Conservation (phyloP, 37 sponge, comb jelly and placozoan genomes). For the Bolinopsis microptera region DNA sequence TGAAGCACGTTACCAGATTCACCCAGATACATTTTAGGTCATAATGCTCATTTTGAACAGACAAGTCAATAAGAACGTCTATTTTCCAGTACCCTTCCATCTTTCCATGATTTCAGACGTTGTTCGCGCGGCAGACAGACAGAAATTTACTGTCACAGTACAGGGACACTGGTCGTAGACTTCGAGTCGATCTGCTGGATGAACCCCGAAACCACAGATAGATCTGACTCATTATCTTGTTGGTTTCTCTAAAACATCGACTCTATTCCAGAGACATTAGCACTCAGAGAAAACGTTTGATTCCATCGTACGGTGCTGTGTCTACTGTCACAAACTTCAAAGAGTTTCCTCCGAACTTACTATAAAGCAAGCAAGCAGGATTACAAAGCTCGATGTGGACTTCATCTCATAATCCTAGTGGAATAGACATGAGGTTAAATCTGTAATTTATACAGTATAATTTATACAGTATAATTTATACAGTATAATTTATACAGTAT, state of each 20-base stretch:
- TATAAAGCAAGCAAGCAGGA: not conserved
- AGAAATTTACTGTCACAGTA: conserved; percentile 11
- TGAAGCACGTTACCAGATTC: no score
- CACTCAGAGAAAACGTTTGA: conserved; percentile 48
- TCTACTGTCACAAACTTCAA: conserved; percentile 21
- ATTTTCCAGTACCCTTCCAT: not conserved
- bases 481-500: no score
- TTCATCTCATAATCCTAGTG: not conserved
- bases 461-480: no score
- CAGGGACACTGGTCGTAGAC: not conserved
- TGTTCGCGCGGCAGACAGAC: not conserved
- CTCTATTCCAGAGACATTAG: not conserved
- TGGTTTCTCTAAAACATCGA: not conserved
- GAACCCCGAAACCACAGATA: not conserved
- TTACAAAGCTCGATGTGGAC: not conserved
- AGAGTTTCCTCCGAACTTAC: not conserved
- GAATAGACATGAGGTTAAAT: no score
- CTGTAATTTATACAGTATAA: no score
- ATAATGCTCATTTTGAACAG: no score
- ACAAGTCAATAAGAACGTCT: not conserved
- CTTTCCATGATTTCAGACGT: not conserved
- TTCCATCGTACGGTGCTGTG: conserved; percentile 12
- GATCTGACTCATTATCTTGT: not conserved
- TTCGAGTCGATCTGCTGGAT: not conserved
- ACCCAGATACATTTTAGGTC: no score